Conservation (phyloP, 2,797 vertebrate genomes). For the Sardinella longiceps region DNA sequence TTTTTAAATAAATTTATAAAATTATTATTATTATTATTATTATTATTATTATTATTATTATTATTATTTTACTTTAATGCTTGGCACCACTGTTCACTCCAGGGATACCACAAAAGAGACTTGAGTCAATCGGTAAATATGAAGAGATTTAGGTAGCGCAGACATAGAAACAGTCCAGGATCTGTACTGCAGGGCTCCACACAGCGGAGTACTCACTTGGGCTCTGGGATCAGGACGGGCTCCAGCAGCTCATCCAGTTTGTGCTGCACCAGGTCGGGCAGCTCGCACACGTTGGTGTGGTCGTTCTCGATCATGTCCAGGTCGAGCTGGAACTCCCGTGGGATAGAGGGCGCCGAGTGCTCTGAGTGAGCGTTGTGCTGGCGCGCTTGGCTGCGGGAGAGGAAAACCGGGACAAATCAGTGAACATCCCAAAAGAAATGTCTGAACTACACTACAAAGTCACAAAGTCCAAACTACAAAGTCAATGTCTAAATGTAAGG, state of each 20-base stretch:
- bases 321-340: conserved; percentile 95
- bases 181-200: too few relatives aligned
- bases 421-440: not conserved
- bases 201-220: conserved; percentile 79
- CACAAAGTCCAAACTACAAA: too few relatives aligned
- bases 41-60: too few relatives aligned
- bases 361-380: conserved; percentile 83
- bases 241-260: conserved; percentile 97
- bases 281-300: conserved; percentile 85
- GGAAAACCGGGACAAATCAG: not conserved
- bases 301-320: conserved; percentile 97
- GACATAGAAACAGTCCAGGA: not conserved
- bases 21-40: too few relatives aligned
- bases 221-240: conserved; percentile 93
- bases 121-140: too few relatives aligned
- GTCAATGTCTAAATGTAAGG: not conserved
- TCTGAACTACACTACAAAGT: not conserved
- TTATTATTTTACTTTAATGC: too few relatives aligned
- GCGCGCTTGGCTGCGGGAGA: conserved; percentile 84
- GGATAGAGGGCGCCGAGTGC: conserved; percentile 80
- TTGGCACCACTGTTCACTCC: too few relatives aligned
- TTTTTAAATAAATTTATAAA: too few relatives aligned
- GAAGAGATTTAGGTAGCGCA: too few relatives aligned
- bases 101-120: too few relatives aligned
- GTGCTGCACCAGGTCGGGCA: conserved; percentile 96